These are phyloP conservation scores for Tanypteryx hageni DNA, from an alignment of 2,888 invertebrate genomes.

Conservation along the genomic window DNA sequence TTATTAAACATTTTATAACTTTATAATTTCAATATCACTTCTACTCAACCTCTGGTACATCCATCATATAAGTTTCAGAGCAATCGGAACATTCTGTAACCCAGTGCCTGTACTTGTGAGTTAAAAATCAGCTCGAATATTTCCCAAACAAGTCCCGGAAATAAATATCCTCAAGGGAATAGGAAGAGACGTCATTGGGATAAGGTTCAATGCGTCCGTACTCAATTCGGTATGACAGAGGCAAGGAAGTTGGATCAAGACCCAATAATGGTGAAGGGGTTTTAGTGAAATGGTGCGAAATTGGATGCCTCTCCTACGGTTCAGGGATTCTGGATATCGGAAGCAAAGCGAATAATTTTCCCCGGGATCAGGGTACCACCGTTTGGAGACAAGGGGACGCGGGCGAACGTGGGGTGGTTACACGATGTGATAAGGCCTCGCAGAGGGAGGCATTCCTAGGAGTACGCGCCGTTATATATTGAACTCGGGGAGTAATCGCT, in stretches of 20 bases:
- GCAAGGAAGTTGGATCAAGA: neutral
- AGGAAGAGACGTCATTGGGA: neutral
- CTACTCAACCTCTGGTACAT: no score
- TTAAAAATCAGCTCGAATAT: no score
- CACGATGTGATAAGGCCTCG: neutral
- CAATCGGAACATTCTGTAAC: no score
- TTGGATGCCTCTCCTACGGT: slow-evolving; percentile 2
- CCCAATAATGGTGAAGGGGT: slow-evolving; percentile 18
- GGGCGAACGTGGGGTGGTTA: slow-evolving; percentile 3
- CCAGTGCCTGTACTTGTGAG: no score
- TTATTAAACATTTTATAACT: no score
- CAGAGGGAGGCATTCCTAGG: neutral
- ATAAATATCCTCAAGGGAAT: no score
- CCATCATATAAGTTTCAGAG: no score
- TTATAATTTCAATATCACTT: no score
- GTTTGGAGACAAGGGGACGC: neutral
- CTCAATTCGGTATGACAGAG: neutral
- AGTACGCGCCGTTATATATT: neutral
- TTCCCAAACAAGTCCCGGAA: no score
- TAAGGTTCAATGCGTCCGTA: neutral
- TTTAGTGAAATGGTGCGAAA: slow-evolving; percentile 28
- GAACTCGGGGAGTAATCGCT: neutral
- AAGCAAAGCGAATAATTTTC: slow-evolving; percentile 29
- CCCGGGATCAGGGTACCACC: neutral
- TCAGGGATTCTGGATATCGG: slow-evolving; percentile 27